Evolutionary conservation across 53 echinoderm and acorn worm species (phyloP), one percentile per base, ranked within the genome.

Genomic region (Patiria pectinifera): DNA sequence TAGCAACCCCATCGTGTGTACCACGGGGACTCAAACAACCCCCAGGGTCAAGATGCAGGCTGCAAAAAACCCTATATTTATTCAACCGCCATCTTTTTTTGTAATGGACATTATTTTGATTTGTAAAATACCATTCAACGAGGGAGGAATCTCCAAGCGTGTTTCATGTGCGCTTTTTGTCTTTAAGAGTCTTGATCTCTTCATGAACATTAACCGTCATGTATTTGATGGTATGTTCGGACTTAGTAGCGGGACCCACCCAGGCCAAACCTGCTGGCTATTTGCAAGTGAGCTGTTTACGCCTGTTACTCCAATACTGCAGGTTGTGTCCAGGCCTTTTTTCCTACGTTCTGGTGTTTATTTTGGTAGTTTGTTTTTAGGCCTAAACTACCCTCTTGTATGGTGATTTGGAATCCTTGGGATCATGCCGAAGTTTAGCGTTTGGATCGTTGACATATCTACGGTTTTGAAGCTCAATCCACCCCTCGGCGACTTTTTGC

Each of bases 11-110:
- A 87, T 78, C 15, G 87, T 26, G 87, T 58, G 11, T 87, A 76
- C 87, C 87, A 87, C 76, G 62, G 53, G 78, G 59, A 78, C 58
- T 19, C 46, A 13, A 75, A 18, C 76, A 87, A 78, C 78, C 87
- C 35, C 61, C 87, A 87, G 87, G 87, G 87, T 87, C 77, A 87
- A 43, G 35, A 87, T 78, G 59, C 87, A 75, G 69, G 62, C 63
- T 62, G 44, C 48, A 9, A 63, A 21, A 63, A 66, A 45, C 84
- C 49, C 84, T 62, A 84, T 84, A 62, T 84, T 62, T 59, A 82
- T 59, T 66, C 63, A 44, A 84, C 84, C 45, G 59, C 45, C 49
- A 43, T 66, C 6, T 84, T 43, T 78, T 87, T 62, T 21, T 25
- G 8, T 84, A 25, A 43, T 45, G 62, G 10, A 69, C 47, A 35